A percentile compares a stretch with the other conserved stretches of the same genome.
Conservation (phyloP, 2,797 vertebrate species). For the Dallia pectoralis region DNA sequence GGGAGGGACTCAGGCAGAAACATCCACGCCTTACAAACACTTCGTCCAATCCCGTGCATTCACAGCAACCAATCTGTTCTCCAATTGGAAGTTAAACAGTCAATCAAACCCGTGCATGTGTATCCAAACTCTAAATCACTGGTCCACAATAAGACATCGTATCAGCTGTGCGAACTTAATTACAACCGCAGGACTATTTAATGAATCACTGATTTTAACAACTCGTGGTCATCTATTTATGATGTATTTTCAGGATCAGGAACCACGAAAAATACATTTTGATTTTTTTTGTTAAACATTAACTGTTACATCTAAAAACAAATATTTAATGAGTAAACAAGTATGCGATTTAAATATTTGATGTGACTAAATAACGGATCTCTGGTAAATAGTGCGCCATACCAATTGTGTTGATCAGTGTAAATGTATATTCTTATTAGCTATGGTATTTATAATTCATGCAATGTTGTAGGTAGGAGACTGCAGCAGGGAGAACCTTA, state of each 20-base stretch:
- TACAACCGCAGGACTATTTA: neutral
- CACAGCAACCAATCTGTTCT: constrained; percentile 19
- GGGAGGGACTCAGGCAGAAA: constrained; percentile 25
- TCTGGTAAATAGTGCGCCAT: too few species aligned
- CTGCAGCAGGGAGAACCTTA: too few species aligned
- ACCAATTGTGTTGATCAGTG: too few species aligned
- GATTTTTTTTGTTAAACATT: too few species aligned
- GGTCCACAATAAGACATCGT: constrained; percentile 12
- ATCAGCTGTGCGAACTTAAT: constrained; percentile 4
- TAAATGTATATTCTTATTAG: too few species aligned
- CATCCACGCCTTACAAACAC: constrained; percentile 26
- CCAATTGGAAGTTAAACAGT: constrained; percentile 35
- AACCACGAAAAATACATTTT: too few species aligned
- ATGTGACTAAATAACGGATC: too few species aligned
- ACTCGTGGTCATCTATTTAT: neutral
- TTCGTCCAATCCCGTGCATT: constrained; percentile 43
- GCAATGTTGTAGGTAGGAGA: too few species aligned
- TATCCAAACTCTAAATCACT: neutral
- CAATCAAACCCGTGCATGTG: constrained; percentile 25
- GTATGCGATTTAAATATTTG: too few species aligned
- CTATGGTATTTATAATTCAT: too few species aligned
- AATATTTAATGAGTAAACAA: too few species aligned
- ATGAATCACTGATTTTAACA: constrained; percentile 1
- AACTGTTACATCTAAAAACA: too few species aligned
- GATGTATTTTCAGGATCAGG: neutral